These are phyloP conservation scores for Ridgeia piscesae DNA, from an alignment of 1,140 invertebrate genomes.

Conservation along the genomic window DNA sequence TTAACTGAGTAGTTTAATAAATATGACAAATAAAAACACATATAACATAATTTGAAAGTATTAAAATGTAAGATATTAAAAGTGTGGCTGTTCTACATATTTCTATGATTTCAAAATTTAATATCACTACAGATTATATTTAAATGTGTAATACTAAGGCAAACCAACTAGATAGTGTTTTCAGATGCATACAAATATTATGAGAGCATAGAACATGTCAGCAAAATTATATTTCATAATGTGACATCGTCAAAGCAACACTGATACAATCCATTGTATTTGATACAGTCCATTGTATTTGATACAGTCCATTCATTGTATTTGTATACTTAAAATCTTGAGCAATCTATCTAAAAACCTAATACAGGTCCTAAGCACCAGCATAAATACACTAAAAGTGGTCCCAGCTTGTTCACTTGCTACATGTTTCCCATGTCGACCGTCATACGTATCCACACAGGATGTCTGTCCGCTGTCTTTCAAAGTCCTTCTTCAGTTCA, in stretches of 20 bases:
- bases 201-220: too few relatives aligned
- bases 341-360: neutral
- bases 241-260: neutral
- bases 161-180: too few relatives aligned
- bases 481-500: conserved; percentile 22
- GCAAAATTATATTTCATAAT: neutral
- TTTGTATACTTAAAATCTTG: neutral
- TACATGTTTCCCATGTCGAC: neutral
- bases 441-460: conserved; percentile 25
- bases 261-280: neutral
- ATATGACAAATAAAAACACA: too few relatives aligned
- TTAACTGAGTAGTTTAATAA: too few relatives aligned
- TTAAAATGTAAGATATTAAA: too few relatives aligned
- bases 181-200: too few relatives aligned
- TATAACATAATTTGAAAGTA: too few relatives aligned
- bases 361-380: neutral
- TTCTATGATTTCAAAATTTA: too few relatives aligned
- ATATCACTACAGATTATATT: too few relatives aligned
- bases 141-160: too few relatives aligned
- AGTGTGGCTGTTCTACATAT: too few relatives aligned
- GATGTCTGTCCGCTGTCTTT: conserved; percentile 22
- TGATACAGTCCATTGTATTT: neutral
- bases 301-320: neutral
- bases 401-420: neutral
- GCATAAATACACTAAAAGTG: neutral